These are phyloP conservation scores for Chymomyza fuscimana DNA, from an alignment of 2,888 invertebrate genomes.

Conservation along the genomic window DNA sequence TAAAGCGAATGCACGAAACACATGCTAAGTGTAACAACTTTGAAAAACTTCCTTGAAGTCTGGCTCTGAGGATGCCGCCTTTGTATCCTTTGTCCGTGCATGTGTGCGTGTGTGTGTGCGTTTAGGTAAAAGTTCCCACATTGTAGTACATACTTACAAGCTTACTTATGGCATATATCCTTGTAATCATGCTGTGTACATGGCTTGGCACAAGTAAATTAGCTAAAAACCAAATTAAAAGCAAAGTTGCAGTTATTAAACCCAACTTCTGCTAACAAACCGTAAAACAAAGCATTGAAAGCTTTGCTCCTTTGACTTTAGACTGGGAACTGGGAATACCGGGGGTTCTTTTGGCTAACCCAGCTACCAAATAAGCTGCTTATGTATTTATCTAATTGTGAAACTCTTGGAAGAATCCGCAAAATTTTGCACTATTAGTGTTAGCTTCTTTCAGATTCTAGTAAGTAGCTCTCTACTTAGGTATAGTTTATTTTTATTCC, in stretches of 20 bases:
- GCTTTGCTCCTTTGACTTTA: not conserved
- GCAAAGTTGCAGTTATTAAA: conserved; percentile 2
- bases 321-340: not conserved
- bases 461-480: too few species aligned
- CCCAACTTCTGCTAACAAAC: not conserved
- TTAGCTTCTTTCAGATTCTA: not conserved
- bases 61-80: not conserved
- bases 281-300: not conserved
- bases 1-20: conserved; percentile 29
- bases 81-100: not conserved
- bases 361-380: not conserved
- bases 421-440: not conserved
- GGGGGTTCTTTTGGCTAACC: too few species aligned
- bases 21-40: conserved; percentile 29
- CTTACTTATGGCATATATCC: conserved; percentile 4
- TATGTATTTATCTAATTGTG: not conserved
- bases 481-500: too few species aligned
- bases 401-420: not conserved
- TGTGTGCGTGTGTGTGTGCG: conserved; percentile 15
- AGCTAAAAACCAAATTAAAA: conserved; percentile 13
- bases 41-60: conserved; percentile 14
- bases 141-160: conserved; percentile 1
- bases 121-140: conserved; percentile 19
- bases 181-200: conserved; percentile 18
- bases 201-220: conserved; percentile 14